phyloP scores from a whole-genome alignment of 64 coral and sea anemone genomes.

The Trachythela sp. region DNA sequence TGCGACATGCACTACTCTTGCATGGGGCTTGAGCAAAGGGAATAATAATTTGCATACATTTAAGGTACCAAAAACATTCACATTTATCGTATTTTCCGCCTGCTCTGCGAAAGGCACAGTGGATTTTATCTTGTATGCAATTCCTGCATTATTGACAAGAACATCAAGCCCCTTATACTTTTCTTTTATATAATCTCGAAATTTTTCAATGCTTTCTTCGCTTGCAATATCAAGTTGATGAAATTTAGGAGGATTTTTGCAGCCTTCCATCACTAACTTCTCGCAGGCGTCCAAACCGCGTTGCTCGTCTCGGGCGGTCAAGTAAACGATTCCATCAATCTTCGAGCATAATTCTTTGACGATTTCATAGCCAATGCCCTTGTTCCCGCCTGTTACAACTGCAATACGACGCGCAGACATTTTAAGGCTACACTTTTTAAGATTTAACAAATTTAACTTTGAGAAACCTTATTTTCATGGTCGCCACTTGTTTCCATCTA shows the following conservation, averaged over 20 bases:
- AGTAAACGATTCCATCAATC: slow-evolving; percentile 69
- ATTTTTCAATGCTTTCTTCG: slow-evolving; percentile 55
- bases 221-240: slow-evolving; percentile 68
- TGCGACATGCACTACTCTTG: slow-evolving; percentile 73
- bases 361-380: slow-evolving; percentile 87
- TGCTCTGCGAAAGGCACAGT: slow-evolving; percentile 77
- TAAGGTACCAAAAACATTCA: slow-evolving; percentile 80
- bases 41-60: slow-evolving; percentile 62
- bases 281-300: slow-evolving; percentile 52
- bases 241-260: slow-evolving; percentile 39
- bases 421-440: too few species aligned
- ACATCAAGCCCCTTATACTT: slow-evolving; percentile 59
- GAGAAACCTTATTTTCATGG: too few species aligned
- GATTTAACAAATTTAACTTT: too few species aligned
- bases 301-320: slow-evolving; percentile 71
- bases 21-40: slow-evolving; percentile 82
- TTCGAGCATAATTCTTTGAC: slow-evolving; percentile 73
- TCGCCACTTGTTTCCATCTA: too few species aligned
- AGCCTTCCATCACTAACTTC: slow-evolving; percentile 48
- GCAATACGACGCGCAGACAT: not conserved
- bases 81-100: slow-evolving; percentile 63
- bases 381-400: slow-evolving; percentile 83
- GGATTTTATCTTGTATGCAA: slow-evolving; percentile 69
- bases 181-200: slow-evolving; percentile 31
- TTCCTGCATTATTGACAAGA: slow-evolving; percentile 78